These are phyloP conservation scores for Eulithis testata DNA, from an alignment of 2,888 invertebrate genomes.

Conservation along the genomic window DNA sequence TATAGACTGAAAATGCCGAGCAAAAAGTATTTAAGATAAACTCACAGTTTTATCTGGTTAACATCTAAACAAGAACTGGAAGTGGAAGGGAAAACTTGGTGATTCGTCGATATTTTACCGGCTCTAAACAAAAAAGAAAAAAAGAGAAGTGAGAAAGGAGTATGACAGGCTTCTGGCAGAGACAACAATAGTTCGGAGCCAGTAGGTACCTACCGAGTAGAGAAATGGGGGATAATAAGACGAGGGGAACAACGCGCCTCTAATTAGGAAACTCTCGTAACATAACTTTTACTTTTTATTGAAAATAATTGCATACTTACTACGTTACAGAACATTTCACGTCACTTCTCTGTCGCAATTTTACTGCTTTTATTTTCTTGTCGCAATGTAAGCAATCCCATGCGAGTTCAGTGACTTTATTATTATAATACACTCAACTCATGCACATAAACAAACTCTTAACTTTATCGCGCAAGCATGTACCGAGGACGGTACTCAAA, in stretches of 20 bases:
- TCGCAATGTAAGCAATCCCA: constrained; percentile 28
- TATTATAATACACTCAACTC: constrained; percentile 27
- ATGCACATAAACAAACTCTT: constrained; percentile 19
- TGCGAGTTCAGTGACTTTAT: constrained; percentile 30
- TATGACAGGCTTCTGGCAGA: constrained; percentile 42
- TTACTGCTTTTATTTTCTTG: constrained; percentile 39
- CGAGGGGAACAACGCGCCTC: constrained; percentile 11
- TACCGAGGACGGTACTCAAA: constrained; percentile 21
- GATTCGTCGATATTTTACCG: constrained; percentile 40
- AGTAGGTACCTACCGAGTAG: neutral
- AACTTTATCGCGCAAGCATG: constrained; percentile 25
- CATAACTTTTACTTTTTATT: constrained; percentile 39
- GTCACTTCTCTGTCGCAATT: constrained; percentile 29
- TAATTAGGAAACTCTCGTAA: constrained; percentile 42
- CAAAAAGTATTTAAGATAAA: constrained; percentile 34
- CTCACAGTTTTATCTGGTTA: constrained; percentile 30
- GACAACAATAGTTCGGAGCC: constrained; percentile 16
- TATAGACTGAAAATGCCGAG: constrained; percentile 25
- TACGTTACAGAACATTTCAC: constrained; percentile 37
- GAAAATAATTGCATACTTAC: constrained; percentile 42
- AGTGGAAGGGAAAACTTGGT: constrained; percentile 31
- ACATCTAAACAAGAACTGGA: constrained; percentile 36
- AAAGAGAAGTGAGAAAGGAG: constrained; percentile 36
- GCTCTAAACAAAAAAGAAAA: constrained; percentile 42
- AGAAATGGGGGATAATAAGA: constrained; percentile 14